Conservation (phyloP, 2,797 vertebrate species). For the Muraenolepis orangiensis region DNA sequence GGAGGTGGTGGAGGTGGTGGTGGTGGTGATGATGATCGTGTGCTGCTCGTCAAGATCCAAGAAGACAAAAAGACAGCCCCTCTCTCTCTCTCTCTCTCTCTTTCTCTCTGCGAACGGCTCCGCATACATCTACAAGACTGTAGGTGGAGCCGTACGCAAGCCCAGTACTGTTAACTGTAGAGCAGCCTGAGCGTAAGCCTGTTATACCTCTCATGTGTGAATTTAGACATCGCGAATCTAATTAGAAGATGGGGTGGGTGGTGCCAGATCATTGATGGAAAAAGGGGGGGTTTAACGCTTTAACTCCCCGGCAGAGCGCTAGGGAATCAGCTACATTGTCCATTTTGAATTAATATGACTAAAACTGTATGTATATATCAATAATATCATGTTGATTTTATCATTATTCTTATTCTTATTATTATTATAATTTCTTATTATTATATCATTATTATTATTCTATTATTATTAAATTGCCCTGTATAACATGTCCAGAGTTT, state of each 20-base stretch:
- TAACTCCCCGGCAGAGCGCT: background rate
- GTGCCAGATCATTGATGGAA: conserved; percentile 47
- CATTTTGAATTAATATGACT: background rate
- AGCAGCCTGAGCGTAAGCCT: conserved; percentile 21
- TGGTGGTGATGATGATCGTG: no score
- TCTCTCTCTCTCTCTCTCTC: no score
- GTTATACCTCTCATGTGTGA: conserved; percentile 32
- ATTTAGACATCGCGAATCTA: conserved; percentile 36
- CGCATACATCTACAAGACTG: background rate
- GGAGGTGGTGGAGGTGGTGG: background rate
- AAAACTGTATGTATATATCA: background rate
- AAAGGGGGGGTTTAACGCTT: conserved; percentile 49
- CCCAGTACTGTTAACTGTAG: background rate
- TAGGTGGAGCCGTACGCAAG: background rate
- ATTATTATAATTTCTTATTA: no score
- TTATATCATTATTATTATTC: no score
- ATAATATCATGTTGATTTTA: background rate
- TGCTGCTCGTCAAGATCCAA: conserved; percentile 39
- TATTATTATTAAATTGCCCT: no score
- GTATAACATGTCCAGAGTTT: no score
- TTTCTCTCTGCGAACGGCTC: no score
- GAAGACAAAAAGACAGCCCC: conserved; percentile 20
- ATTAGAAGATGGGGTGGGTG: conserved; percentile 61
- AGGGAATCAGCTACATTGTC: background rate
- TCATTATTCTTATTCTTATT: background rate